Base-by-base conservation (phyloP, 2,797 vertebrate genomes). In the Steatocranus sp. region DNA sequence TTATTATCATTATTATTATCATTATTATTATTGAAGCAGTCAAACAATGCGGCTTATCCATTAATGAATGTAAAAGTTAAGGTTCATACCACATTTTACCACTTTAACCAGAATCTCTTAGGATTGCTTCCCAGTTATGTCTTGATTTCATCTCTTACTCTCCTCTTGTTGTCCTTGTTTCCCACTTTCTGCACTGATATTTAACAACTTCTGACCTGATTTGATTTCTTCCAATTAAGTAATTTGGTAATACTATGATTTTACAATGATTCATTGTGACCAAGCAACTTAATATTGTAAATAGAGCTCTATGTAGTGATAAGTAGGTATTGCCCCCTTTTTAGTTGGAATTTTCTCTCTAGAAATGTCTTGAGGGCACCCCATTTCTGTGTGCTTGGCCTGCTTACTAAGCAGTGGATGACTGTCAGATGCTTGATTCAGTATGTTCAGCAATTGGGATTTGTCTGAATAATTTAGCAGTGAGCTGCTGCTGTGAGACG, bases 391-490 rank as follows among this genome's bases (percentile, higher is more conserved):
- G 17, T 84, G 81, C 49, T 81, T 25, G 32, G 38, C 43, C 83
- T 81, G 80, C 81, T 86, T 89, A 79, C 86, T 75, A 81, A 83
- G 82, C 80, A 84, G 79, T 84, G 61, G 83, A 41, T 86, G 87
- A 88, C 78, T 68, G 85, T 91, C 81, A 86, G 86, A 81, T 83
- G 83, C 84, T 83, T 74, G 75, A 83, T 68, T 89, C 79, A 75
- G 81, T 85, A 78, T 91, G 87, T 79, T 89, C 83, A 88, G 83
- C 83, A 80, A 90, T 85, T 78, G 43, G 86, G 58, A 86, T 74
- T 32, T 79, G 48, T 84, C 78, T 91, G 78, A 91, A 92, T 92
- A 87, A 91, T 93, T 92, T 46, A 92, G 86, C 80, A 82, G 78
- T 87, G 87, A 90, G 86, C 87, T 86, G 80, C 84, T 83, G 87